phyloP scores from a whole-genome alignment of 2,797 vertebrate genomes.

The Pelochelys cantorii region DNA sequence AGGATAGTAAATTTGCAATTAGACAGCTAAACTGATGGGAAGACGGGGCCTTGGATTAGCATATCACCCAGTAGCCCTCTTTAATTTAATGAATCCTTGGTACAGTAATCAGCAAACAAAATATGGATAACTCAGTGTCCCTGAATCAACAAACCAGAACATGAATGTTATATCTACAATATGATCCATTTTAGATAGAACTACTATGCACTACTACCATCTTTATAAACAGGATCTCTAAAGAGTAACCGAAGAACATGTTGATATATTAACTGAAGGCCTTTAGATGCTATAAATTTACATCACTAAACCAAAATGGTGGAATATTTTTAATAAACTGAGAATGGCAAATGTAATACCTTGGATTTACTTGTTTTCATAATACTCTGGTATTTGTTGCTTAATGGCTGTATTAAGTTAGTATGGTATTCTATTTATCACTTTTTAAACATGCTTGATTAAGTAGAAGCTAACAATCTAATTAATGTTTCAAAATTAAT shows the following conservation, averaged over 20 bases:
- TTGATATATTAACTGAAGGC: neutral
- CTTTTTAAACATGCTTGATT: slow-evolving; percentile 16
- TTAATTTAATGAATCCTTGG: slow-evolving; percentile 40
- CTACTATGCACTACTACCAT: neutral
- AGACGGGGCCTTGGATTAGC: slow-evolving; percentile 38
- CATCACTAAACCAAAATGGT: neutral
- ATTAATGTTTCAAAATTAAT: neutral
- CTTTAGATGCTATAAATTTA: neutral
- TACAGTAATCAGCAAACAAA: slow-evolving; percentile 49
- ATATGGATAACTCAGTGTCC: neutral
- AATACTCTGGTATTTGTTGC: neutral
- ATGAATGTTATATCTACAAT: neutral
- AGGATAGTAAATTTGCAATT: slow-evolving; percentile 51
- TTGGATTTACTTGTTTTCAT: neutral
- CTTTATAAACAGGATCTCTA: slow-evolving; percentile 16
- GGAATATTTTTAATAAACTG: neutral
- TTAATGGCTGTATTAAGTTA: neutral
- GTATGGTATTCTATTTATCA: neutral
- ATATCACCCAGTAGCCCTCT: slow-evolving; percentile 25
- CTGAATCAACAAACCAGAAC: neutral
- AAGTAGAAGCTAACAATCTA: neutral
- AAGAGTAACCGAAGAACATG: neutral
- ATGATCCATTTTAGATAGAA: neutral
- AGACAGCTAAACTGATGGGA: slow-evolving; percentile 65
- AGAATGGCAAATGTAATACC: rapidly evolving